These are phyloP conservation scores for Temnothorax ravouxi DNA, from an alignment of 2,888 invertebrate species.

Conservation along the genomic window DNA sequence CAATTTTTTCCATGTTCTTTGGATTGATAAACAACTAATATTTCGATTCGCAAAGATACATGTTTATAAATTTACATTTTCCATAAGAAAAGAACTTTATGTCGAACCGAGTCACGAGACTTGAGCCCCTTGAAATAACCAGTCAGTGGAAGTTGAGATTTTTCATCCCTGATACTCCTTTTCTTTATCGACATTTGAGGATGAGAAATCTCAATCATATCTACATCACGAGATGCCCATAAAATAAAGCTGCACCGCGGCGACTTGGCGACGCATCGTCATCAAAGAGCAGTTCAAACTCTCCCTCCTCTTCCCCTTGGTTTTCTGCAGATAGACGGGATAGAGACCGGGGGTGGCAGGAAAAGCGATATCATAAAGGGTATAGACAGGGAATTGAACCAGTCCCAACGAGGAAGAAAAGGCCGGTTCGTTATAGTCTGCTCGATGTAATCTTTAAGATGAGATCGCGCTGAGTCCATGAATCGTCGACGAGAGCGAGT, in stretches of 20 bases:
- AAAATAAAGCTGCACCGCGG: slow-evolving; percentile 76
- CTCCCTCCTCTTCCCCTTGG: slow-evolving; percentile 26
- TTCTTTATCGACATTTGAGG: not conserved
- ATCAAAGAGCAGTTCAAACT: slow-evolving; percentile 78
- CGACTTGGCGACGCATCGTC: slow-evolving; percentile 78
- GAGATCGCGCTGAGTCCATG: slow-evolving; percentile 80
- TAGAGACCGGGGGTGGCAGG: slow-evolving; percentile 48
- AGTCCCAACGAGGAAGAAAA: slow-evolving; percentile 71
- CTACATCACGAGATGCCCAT: slow-evolving; percentile 73
- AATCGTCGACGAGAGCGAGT: slow-evolving; percentile 72
- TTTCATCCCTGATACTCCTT: not conserved
- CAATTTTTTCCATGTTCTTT: not conserved
- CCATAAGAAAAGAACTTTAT: not conserved
- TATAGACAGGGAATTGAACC: slow-evolving; percentile 74
- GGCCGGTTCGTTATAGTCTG: slow-evolving; percentile 75
- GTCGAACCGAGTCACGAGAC: not conserved
- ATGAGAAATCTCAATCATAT: slow-evolving; percentile 75
- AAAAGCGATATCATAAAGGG: slow-evolving; percentile 79
- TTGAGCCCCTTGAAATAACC: slow-evolving; percentile 3
- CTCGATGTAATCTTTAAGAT: slow-evolving; percentile 79
- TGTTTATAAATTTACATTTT: not conserved
- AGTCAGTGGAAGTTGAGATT: not conserved
- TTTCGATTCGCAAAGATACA: not conserved
- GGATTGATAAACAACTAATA: not conserved
- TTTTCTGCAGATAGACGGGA: slow-evolving; percentile 33